These are phyloP conservation scores for Orchesellides sinensis DNA, from an alignment of 2,888 invertebrate genomes.

Conservation along the genomic window DNA sequence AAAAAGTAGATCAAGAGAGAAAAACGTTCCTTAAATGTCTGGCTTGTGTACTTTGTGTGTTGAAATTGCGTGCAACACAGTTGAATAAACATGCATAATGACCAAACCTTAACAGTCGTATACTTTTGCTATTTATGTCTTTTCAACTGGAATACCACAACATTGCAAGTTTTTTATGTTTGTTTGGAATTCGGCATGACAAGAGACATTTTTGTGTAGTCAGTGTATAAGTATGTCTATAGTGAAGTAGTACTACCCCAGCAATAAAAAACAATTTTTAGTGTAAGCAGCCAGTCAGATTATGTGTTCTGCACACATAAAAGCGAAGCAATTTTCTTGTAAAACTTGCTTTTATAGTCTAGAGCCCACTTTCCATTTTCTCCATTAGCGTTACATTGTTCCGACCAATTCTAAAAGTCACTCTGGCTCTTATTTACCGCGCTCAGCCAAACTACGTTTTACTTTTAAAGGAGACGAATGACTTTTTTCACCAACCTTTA, in stretches of 20 bases:
- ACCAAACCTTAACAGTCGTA: background rate
- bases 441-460: no score
- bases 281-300: no score
- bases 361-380: constrained; percentile 22
- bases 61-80: constrained; percentile 8
- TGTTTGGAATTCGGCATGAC: no score
- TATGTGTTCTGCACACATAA: background rate
- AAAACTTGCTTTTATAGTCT: constrained; percentile 33
- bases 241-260: background rate
- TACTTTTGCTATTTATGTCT: background rate
- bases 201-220: no score
- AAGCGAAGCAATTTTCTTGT: constrained; percentile 24
- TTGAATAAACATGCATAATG: constrained; percentile 4
- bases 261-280: background rate
- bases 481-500: constrained; percentile 10
- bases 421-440: no score
- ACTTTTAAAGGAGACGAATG: constrained; percentile 19
- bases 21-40: no score
- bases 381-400: constrained; percentile 38
- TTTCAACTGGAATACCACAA: no score
- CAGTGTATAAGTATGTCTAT: no score
- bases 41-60: no score
- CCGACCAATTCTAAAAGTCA: constrained; percentile 4
- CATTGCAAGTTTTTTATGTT: no score
- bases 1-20: no score